Evolutionary conservation across 2,113 vertebrate species (phyloP).

Genomic region (Oncorhynchus nerka): DNA sequence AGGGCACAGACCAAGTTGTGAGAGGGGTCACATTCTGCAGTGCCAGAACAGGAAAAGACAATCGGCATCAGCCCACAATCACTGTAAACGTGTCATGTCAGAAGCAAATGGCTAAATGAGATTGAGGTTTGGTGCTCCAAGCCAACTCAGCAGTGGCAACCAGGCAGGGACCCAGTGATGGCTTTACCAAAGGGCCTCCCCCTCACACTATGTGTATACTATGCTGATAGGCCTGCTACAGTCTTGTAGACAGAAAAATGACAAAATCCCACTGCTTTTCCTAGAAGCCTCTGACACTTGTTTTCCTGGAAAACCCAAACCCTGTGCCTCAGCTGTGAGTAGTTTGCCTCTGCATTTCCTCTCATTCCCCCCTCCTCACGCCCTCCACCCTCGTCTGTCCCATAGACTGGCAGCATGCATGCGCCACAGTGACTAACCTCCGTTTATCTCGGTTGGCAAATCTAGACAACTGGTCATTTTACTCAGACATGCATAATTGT

Average conservation of each 20-base stretch:
- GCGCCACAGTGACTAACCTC: constrained; percentile 47
- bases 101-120: constrained; percentile 41
- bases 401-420: background rate
- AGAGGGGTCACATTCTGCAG: constrained; percentile 15
- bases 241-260: constrained; percentile 10
- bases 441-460: constrained; percentile 58
- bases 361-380: constrained; percentile 40
- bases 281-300: constrained; percentile 56
- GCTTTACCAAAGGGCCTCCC: background rate
- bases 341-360: constrained; percentile 56
- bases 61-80: constrained; percentile 55
- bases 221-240: background rate
- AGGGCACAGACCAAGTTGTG: constrained; percentile 39
- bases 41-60: constrained; percentile 55
- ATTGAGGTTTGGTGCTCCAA: constrained; percentile 25
- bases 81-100: constrained; percentile 43
- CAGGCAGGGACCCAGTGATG: background rate
- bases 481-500: constrained; percentile 65
- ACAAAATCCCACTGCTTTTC: constrained; percentile 45
- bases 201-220: background rate
- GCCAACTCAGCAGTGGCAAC: constrained; percentile 23
- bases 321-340: constrained; percentile 62
- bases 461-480: constrained; percentile 66
- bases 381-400: constrained; percentile 16
- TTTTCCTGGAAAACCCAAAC: constrained; percentile 64